Conservation (phyloP, 2,888 invertebrate species). For the Sepioteuthis lessoniana region DNA sequence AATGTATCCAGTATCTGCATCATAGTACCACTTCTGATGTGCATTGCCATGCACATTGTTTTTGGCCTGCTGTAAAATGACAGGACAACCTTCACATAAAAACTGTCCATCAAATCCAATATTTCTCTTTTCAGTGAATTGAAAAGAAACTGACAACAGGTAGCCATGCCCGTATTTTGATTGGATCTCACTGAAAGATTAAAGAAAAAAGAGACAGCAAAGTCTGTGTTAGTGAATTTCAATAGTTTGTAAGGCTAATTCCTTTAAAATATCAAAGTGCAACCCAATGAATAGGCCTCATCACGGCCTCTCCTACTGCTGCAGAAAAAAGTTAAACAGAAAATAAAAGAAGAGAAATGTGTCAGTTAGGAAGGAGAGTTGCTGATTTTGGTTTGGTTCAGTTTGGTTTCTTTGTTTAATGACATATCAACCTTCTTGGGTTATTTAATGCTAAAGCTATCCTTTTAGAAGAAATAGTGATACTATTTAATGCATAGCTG, state of each 20-base stretch:
- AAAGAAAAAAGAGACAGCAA: background rate
- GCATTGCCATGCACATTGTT: slow-evolving; percentile 72
- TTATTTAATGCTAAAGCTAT: no score
- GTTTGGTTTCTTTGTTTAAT: no score
- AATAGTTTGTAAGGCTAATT: background rate
- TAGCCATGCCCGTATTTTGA: slow-evolving; percentile 67
- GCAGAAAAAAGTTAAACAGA: background rate
- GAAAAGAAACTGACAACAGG: slow-evolving; percentile 72
- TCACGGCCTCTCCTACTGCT: background rate
- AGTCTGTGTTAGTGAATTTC: background rate
- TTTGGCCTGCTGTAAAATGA: slow-evolving; percentile 69
- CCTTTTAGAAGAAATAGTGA: no score
- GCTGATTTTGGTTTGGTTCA: no score
- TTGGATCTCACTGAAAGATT: slow-evolving; percentile 68
- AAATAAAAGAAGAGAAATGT: background rate
- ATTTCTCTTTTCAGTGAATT: slow-evolving; percentile 59
- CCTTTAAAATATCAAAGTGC: background rate
- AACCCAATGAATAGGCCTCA: background rate
- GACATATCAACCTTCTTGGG: no score
- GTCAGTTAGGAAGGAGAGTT: background rate
- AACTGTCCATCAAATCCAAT: slow-evolving; percentile 62
- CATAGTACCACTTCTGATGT: slow-evolving; percentile 73
- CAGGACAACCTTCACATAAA: slow-evolving; percentile 67
- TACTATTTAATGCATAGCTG: no score
- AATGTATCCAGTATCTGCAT: slow-evolving; percentile 71